These are phyloP conservation scores for Drosophila elegans DNA, from an alignment of 1,140 invertebrate genomes.

Conservation along the genomic window DNA sequence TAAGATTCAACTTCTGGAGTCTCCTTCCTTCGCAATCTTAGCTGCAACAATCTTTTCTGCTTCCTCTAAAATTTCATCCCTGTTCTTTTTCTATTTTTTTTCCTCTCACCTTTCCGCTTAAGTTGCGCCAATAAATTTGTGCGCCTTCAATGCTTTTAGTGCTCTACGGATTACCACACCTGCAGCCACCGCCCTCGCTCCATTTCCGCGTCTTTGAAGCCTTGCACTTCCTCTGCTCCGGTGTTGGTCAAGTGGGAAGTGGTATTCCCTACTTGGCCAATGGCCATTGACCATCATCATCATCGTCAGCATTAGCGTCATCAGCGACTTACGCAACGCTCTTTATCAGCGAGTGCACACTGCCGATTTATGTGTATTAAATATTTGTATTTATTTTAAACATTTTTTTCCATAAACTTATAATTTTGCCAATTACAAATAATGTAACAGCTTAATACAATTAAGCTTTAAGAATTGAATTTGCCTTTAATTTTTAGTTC, in stretches of 20 bases:
- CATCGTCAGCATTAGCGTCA: conserved; percentile 21
- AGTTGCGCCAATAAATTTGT: conserved; percentile 44
- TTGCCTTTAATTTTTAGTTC: no score
- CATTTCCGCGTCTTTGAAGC: conserved; percentile 30
- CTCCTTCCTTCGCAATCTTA: conserved; percentile 3
- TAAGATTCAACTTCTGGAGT: conserved; percentile 12
- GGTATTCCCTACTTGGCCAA: conserved; percentile 43
- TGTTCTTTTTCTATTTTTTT: conserved; percentile 6
- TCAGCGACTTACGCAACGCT: conserved; percentile 57
- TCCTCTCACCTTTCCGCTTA: conserved; percentile 34
- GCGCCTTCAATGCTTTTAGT: conserved; percentile 46
- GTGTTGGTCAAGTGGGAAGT: conserved; percentile 41
- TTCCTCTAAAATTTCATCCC: background rate
- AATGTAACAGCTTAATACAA: no score
- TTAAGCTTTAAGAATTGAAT: no score
- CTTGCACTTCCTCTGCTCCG: conserved; percentile 31
- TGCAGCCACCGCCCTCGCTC: background rate
- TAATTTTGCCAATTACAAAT: no score
- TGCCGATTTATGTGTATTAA: no score
- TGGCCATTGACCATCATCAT: conserved; percentile 32
- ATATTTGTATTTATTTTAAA: no score
- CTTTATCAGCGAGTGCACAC: conserved; percentile 11
- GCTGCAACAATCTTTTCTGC: conserved; percentile 4
- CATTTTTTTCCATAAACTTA: no score
- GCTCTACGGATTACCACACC: conserved; percentile 36